Evolutionary conservation across 2,113 vertebrate genomes (phyloP).

Genomic region (Macrotus californicus): DNA sequence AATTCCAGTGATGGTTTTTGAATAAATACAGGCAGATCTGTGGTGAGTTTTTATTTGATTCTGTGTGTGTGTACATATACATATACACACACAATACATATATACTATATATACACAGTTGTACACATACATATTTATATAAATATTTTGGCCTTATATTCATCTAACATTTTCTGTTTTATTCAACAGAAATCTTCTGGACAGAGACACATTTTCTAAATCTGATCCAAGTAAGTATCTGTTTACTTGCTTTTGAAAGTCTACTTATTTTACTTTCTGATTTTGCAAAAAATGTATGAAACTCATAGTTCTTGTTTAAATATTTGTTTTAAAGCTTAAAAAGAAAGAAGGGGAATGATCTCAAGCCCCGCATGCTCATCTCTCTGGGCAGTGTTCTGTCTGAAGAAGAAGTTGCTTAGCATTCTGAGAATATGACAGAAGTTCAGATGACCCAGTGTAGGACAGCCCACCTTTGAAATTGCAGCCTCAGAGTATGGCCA

Average conservation of each 20-base stretch:
- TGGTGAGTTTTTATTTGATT: not conserved
- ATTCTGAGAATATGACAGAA: not conserved
- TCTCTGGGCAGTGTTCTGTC: not conserved
- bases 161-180: slow-evolving; percentile 47
- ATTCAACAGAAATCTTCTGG: slow-evolving; percentile 86
- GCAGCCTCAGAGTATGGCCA: not conserved
- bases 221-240: slow-evolving; percentile 68
- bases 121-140: not conserved
- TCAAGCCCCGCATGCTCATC: not conserved
- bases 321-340: not conserved
- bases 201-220: slow-evolving; percentile 88
- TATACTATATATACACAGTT: not conserved
- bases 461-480: not conserved
- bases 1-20: not conserved
- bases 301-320: not conserved
- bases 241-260: slow-evolving; percentile 3
- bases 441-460: not conserved
- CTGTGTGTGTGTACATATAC: not conserved
- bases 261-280: not conserved
- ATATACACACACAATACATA: not conserved
- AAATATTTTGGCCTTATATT: not conserved
- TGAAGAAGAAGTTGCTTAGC: not conserved
- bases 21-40: not conserved
- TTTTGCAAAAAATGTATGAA: not conserved
- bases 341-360: not conserved